phyloP scores from a whole-genome alignment of 2,888 invertebrate genomes.

The Heliconius erato region DNA sequence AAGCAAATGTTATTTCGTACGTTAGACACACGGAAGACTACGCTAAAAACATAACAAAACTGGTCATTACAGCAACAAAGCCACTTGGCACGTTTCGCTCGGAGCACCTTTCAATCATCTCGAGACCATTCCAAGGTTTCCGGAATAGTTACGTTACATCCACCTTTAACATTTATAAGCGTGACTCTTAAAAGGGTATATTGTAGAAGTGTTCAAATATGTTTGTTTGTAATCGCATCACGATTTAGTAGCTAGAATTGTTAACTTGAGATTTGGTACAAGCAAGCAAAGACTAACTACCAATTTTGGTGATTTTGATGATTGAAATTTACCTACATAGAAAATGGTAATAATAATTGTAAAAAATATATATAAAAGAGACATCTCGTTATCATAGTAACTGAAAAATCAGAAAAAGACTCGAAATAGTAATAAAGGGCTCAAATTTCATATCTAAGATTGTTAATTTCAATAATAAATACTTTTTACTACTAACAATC shows the following conservation, averaged over 20 bases:
- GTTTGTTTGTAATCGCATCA: constrained; percentile 19
- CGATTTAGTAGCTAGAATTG: constrained; percentile 23
- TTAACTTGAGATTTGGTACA: neutral
- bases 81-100: constrained; percentile 36
- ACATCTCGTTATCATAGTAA: neutral
- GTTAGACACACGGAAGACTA: constrained; percentile 8
- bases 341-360: neutral
- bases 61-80: constrained; percentile 31
- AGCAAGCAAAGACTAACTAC: too few relatives aligned
- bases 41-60: constrained; percentile 58
- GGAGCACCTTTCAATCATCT: constrained; percentile 41
- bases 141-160: constrained; percentile 36
- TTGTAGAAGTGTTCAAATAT: constrained; percentile 17
- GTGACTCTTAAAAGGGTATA: constrained; percentile 31
- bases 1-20: neutral
- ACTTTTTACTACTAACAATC: neutral
- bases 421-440: neutral
- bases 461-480: neutral
- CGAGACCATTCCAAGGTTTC: constrained; percentile 38
- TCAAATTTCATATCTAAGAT: neutral
- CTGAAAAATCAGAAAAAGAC: neutral
- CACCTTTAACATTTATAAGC: constrained; percentile 38
- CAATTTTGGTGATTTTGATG: too few relatives aligned
- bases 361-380: neutral
- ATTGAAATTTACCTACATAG: too few relatives aligned